A percentile compares a stretch with the other conserved stretches of the same genome.
phyloP scores from a whole-genome alignment of 2,113 vertebrate species.

The Butorides virescens region DNA sequence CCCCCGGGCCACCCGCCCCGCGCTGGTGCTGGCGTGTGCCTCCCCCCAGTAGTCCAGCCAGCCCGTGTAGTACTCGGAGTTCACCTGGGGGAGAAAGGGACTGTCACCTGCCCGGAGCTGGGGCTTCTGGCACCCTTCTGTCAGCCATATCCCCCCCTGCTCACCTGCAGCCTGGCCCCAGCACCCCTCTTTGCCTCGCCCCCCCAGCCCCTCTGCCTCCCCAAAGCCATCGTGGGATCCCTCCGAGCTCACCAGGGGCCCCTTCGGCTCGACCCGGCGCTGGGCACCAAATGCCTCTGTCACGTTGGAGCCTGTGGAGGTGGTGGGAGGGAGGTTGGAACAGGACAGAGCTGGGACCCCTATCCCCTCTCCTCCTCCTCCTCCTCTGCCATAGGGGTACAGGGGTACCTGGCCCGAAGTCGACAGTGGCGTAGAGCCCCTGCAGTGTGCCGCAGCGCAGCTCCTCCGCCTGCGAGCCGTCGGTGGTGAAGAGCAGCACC shows the following conservation, averaged over 20 bases:
- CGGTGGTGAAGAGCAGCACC: conserved; percentile 92
- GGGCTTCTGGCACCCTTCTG: not conserved
- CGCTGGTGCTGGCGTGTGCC: conserved; percentile 75
- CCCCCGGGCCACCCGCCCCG: conserved; percentile 70
- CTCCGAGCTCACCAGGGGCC: conserved; percentile 85
- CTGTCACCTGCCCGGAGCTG: not conserved
- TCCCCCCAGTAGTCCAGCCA: conserved; percentile 98
- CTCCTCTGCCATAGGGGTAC: not conserved
- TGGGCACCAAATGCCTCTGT: conserved; percentile 82
- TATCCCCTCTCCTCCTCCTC: not conserved
- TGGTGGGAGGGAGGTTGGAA: not conserved
- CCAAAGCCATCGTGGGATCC: fast-evolving
- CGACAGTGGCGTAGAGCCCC: conserved; percentile 88
- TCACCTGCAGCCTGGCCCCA: not conserved
- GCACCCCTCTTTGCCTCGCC: not conserved
- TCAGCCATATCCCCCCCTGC: not conserved
- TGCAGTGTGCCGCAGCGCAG: conserved; percentile 87
- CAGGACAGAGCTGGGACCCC: not conserved
- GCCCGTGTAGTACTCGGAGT: conserved; percentile 96
- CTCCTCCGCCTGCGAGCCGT: conserved; percentile 76
- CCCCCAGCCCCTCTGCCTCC: not conserved
- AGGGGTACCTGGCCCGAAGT: conserved; percentile 90
- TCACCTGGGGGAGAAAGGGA: conserved; percentile 79
- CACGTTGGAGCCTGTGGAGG: conserved; percentile 80
- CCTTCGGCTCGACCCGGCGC: conserved; percentile 82